Evolutionary conservation across 2,113 vertebrate genomes (phyloP).

Genomic region (Ophthalmolycus amberensis): DNA sequence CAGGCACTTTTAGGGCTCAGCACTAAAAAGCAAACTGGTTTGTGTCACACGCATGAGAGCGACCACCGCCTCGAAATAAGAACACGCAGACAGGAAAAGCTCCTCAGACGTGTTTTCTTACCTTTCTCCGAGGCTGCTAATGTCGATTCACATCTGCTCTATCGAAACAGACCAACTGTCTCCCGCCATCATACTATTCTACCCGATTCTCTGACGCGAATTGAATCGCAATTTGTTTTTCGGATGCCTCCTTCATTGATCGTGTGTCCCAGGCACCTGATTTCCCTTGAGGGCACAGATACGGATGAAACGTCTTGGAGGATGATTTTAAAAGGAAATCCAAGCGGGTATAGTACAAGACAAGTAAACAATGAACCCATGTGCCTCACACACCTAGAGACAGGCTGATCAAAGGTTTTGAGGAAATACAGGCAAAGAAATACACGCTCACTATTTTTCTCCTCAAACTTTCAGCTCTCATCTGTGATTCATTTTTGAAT

Average conservation of each 20-base stretch:
- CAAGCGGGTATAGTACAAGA: background rate
- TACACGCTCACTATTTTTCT: background rate
- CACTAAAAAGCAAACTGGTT: background rate
- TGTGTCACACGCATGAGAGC: background rate
- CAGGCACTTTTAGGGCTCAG: slow-evolving; percentile 4
- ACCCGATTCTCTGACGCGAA: background rate
- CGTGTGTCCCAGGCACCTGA: background rate
- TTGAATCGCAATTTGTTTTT: slow-evolving; percentile 3
- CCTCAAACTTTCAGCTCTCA: background rate
- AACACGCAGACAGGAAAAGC: background rate
- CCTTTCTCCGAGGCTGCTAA: slow-evolving; percentile 1
- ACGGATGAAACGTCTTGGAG: slow-evolving; percentile 7
- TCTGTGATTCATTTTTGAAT: background rate
- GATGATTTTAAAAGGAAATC: slow-evolving; percentile 12
- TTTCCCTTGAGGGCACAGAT: slow-evolving; percentile 8
- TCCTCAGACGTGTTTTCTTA: background rate
- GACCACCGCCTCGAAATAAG: background rate
- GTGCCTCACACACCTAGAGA: background rate
- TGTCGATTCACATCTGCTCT: background rate
- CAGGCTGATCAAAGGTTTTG: background rate
- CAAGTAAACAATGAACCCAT: background rate
- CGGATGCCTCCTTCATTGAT: background rate
- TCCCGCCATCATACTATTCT: background rate
- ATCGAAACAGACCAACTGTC: slow-evolving; percentile 20
- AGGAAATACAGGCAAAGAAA: background rate